Evolutionary conservation across 2,888 invertebrate species (phyloP), one percentile per base, ranked within the genome.

Genomic region (Leucophenga montana): DNA sequence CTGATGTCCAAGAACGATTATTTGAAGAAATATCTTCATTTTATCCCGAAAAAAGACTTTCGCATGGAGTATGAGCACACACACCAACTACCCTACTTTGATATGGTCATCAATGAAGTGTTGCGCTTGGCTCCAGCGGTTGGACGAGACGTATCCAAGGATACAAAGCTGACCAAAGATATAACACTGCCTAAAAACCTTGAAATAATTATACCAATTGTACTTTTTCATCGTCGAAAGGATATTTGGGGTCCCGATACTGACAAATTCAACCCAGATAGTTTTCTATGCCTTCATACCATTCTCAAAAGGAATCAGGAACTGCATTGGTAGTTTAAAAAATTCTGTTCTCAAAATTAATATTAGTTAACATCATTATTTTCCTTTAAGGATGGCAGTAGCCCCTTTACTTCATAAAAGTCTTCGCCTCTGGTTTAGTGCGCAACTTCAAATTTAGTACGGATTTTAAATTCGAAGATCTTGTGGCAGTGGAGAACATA

Each of bases 251-350:
- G 82, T 14, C 74, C 76, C 6, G 71, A 80, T 71, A 77, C 82
- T 2, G 46, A 70, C 14, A 68, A 69, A 39, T 82, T 82, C 33
- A 66, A 82, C 69, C 82, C 82, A 0, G 78, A 82, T 20, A 72
- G 78, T 50, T 82, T 80, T 68, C 59, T 82, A 14, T 66, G 75
- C 80, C 0, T 85, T 71, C 67, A 75, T 84, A 48, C 85, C 85
- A 13, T 85, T 85, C 70, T 78, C 81, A 3, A 80, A 78, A 20
- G 85, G 85, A 13, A 33, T 70, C 0, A 72, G 85, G 1, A 83
- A 78, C 70, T 84, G 84, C 27, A 77, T 85, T 56, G 82, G 82
- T 83, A 70, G 71, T 68, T 18, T 3, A 27, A 27, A 3, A 27
- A 27, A 3, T 27, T 27, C 4, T 27, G 2, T 2, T 27, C 3